Percentiles rank a stretch among this genome's conserved stretches.
These are phyloP conservation scores for Dryadula phaetusa DNA, from an alignment of 2,888 invertebrate genomes.

Conservation along the genomic window DNA sequence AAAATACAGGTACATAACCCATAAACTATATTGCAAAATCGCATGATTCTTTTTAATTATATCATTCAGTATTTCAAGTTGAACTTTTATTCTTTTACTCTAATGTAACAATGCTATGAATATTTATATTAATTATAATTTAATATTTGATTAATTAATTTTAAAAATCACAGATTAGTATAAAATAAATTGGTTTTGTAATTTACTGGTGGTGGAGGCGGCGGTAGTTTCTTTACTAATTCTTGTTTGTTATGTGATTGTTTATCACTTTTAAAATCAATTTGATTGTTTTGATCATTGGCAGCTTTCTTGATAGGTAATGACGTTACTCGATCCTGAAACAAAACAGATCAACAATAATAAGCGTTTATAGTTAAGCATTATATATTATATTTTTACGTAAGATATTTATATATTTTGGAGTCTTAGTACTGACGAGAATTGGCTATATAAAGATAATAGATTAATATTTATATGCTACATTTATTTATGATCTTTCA, in stretches of 20 bases:
- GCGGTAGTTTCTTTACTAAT: slow-evolving; percentile 71
- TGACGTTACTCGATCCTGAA: slow-evolving; percentile 73
- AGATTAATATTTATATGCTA: too few species aligned
- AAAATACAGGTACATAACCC: too few species aligned
- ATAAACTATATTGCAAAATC: too few species aligned
- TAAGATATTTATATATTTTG: neutral
- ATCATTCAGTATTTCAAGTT: too few species aligned
- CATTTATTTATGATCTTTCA: too few species aligned
- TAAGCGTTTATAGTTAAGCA: neutral
- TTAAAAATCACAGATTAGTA: neutral
- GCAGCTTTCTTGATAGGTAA: slow-evolving; percentile 62
- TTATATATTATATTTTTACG: neutral
- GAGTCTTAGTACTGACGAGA: too few species aligned
- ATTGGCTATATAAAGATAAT: too few species aligned
- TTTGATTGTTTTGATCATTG: slow-evolving; percentile 44
- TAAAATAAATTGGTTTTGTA: neutral
- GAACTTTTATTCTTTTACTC: neutral
- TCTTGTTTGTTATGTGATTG: slow-evolving; percentile 47
- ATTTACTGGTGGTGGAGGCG: slow-evolving; percentile 86
- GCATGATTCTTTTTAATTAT: too few species aligned
- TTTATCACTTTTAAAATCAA: slow-evolving; percentile 52
- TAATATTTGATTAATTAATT: too few species aligned
- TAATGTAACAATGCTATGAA: neutral
- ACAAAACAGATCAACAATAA: slow-evolving; percentile 29
- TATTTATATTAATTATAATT: neutral